Conservation (phyloP, 64 coral and sea anemone genomes). For the Stylophora pistillata region DNA sequence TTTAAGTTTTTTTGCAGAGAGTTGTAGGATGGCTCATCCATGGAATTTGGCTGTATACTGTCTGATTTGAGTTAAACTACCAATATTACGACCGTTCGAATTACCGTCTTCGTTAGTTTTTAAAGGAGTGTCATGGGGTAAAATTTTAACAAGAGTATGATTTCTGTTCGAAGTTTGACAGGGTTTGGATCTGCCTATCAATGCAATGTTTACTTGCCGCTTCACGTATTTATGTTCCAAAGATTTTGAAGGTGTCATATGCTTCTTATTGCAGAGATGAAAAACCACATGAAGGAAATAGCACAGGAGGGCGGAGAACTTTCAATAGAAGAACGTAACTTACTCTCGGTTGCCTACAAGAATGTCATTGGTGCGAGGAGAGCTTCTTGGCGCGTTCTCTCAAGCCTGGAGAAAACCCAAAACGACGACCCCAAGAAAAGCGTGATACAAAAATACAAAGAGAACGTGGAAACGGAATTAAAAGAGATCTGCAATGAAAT, state of each 20-base stretch:
- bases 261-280: constrained; percentile 75
- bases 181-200: neutral
- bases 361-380: constrained; percentile 94
- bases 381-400: constrained; percentile 91
- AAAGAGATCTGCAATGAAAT: constrained; percentile 74
- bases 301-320: constrained; percentile 59
- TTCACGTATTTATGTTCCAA: neutral
- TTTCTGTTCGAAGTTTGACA: constrained; percentile 23
- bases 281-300: constrained; percentile 82
- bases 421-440: constrained; percentile 40
- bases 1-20: neutral
- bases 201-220: constrained; percentile 9
- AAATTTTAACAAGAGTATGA: neutral
- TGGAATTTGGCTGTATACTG: neutral
- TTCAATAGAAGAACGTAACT: constrained; percentile 88
- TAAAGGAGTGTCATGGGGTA: neutral
- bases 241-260: neutral
- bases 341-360: constrained; percentile 97
- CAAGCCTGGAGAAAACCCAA: constrained; percentile 74
- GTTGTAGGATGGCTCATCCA: neutral
- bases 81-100: neutral
- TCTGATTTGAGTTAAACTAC: neutral
- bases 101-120: neutral
- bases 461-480: constrained; percentile 67
- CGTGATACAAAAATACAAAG: constrained; percentile 42